Evolutionary conservation across 2,888 invertebrate species (phyloP), one percentile per base, ranked within the genome.

Genomic region (Tineola bisselliella): DNA sequence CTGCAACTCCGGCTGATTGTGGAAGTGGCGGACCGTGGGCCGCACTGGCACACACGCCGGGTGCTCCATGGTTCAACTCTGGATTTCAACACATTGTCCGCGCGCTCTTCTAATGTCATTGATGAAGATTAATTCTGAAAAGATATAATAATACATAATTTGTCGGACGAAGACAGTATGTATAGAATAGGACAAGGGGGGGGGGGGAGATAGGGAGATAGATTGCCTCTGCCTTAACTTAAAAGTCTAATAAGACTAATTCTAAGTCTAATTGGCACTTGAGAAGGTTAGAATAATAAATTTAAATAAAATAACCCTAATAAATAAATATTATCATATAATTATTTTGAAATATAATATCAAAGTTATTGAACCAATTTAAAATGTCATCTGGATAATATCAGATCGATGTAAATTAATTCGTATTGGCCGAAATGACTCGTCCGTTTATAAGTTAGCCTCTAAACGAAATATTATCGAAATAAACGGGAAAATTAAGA

Each of bases 1-100:
- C 72, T 75, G 81, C 69, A 86, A 71, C 70, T 84, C 84, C 6
- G 84, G 86, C 72, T 84, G 84, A 71, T 84, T 84, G 74, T 86
- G 86, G 70, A 84, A 84, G 66, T 84, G 86, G 67, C 86, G 70
- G 65, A 77, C 80, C 48, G 86, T 82, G 64, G 86, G 83, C 69
- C 74, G 70, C 65, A 68, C 71, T 66, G 73, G 71, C 62, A 69
- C 68, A 61, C 69, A 64, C 63, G 70, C 69, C 62, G 72, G 72
- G 61, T 75, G 72, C 64, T 76, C 79, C 84, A 84, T 84, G 62
- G 60, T 70, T 63, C 62, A 66, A 65, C 65, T 65, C 66, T 66
- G 66, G 63, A 69, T 70, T 69, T 66, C 65, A 67, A 66, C 63
- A 63, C 65, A 52, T 64, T 48, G 48, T n/a, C 48, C 12, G 2